phyloP scores from a whole-genome alignment of 2,888 invertebrate genomes.

The Lamellibrachia satsuma region DNA sequence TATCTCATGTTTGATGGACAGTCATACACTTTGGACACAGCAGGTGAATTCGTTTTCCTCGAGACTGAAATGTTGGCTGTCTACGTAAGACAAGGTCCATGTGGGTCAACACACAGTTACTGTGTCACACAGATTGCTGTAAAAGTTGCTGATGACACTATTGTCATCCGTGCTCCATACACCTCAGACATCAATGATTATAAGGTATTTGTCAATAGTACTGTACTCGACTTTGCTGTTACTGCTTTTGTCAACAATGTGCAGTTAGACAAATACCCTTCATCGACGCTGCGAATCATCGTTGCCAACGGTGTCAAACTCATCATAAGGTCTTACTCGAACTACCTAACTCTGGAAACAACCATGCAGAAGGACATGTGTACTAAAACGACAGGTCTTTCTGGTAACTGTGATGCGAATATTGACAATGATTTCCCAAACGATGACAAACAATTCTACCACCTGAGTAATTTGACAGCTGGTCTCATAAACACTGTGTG shows the following conservation, averaged over 20 bases:
- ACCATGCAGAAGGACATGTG: neutral
- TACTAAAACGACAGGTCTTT: slow-evolving; percentile 38
- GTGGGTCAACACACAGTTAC: slow-evolving; percentile 32
- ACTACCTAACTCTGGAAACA: slow-evolving; percentile 14
- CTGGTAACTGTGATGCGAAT: slow-evolving; percentile 43
- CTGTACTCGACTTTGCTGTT: neutral
- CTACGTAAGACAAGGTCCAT: slow-evolving; percentile 43
- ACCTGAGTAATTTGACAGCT: slow-evolving; percentile 31
- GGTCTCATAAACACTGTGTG: slow-evolving; percentile 8
- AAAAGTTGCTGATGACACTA: neutral
- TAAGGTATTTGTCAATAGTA: neutral
- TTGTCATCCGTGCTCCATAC: neutral
- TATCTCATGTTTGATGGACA: slow-evolving; percentile 45
- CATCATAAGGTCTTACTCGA: neutral
- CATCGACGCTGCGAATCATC: neutral
- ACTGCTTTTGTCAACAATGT: neutral
- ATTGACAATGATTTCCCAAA: slow-evolving; percentile 42
- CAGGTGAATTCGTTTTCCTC: slow-evolving; percentile 25
- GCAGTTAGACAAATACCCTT: neutral
- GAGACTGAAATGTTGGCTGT: slow-evolving; percentile 23
- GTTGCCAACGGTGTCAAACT: neutral
- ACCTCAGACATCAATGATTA: neutral
- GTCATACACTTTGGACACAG: neutral
- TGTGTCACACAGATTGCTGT: neutral
- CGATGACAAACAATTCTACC: neutral